Conservation (phyloP, 2,797 vertebrate genomes). For the Gadopsis bispinosus region DNA sequence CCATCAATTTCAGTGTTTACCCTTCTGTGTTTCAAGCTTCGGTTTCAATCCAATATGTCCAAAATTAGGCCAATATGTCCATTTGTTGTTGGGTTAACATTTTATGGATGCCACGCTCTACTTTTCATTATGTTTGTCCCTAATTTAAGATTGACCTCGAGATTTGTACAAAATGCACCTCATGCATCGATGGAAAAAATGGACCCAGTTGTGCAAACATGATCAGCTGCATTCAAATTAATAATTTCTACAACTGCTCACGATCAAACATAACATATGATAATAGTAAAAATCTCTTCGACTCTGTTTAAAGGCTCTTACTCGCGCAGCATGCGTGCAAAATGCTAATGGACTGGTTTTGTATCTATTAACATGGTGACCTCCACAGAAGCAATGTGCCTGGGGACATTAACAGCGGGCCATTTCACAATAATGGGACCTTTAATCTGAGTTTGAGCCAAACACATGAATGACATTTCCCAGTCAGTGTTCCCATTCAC, state of each 20-base stretch:
- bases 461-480: conserved; percentile 78
- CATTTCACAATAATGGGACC: conserved; percentile 72
- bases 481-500: conserved; percentile 73
- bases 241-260: not conserved
- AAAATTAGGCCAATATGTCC: conserved; percentile 65
- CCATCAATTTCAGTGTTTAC: conserved; percentile 73
- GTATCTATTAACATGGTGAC: conserved; percentile 74
- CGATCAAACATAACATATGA: conserved; percentile 21
- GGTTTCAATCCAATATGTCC: conserved; percentile 65
- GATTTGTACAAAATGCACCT: not conserved
- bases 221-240: conserved; percentile 10
- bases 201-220: not conserved
- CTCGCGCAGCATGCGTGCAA: conserved; percentile 41
- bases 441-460: conserved; percentile 76
- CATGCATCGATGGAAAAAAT: not conserved
- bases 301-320: conserved; percentile 46
- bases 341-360: conserved; percentile 63
- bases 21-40: conserved; percentile 57
- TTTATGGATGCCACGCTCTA: conserved; percentile 54
- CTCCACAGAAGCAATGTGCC: conserved; percentile 67
- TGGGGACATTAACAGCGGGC: conserved; percentile 67
- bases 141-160: not conserved
- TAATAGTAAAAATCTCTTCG: conserved; percentile 1
- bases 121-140: conserved; percentile 25
- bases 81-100: conserved; percentile 64